A percentile compares a stretch with the other conserved stretches of the same genome.
Evolutionary conservation across 1,140 invertebrate genomes (phyloP).

Genomic region (Trichomalopsis sarcophagae): DNA sequence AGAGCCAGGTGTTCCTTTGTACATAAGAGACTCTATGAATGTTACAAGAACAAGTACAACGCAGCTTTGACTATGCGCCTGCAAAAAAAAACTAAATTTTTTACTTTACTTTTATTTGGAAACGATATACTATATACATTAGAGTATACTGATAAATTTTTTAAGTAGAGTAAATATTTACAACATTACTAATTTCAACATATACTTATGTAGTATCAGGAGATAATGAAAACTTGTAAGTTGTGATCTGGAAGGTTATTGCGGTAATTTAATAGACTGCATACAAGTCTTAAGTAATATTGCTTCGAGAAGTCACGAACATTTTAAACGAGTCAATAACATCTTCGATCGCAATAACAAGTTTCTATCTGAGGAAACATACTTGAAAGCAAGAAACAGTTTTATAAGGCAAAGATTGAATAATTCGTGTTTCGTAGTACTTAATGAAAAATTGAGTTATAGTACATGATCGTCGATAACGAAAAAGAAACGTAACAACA

Average conservation of each 20-base stretch:
- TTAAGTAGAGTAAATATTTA: constrained; percentile 46
- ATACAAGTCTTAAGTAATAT: constrained; percentile 23
- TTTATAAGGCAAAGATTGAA: constrained; percentile 40
- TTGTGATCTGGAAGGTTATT: constrained; percentile 43
- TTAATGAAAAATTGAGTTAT: constrained; percentile 43
- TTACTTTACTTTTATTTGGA: constrained; percentile 45
- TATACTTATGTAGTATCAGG: constrained; percentile 43
- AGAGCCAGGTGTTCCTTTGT: constrained; percentile 49
- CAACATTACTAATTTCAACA: constrained; percentile 44
- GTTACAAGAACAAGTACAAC: constrained; percentile 51
- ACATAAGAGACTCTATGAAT: constrained; percentile 47
- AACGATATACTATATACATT: constrained; percentile 38
- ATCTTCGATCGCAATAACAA: constrained; percentile 46
- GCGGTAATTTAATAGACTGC: constrained; percentile 10
- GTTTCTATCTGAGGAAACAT: constrained; percentile 32
- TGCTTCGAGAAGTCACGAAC: background rate
- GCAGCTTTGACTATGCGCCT: constrained; percentile 47
- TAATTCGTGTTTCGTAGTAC: constrained; percentile 45
- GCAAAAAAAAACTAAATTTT: constrained; percentile 47
- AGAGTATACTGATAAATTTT: constrained; percentile 44
- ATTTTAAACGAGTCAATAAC: constrained; percentile 33
- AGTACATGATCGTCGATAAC: constrained; percentile 27
- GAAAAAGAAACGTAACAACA: constrained; percentile 39
- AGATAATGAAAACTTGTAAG: constrained; percentile 43
- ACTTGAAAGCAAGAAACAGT: constrained; percentile 25